These are phyloP conservation scores for Pachypsylla venusta DNA, from an alignment of 1,140 invertebrate genomes.

Conservation along the genomic window DNA sequence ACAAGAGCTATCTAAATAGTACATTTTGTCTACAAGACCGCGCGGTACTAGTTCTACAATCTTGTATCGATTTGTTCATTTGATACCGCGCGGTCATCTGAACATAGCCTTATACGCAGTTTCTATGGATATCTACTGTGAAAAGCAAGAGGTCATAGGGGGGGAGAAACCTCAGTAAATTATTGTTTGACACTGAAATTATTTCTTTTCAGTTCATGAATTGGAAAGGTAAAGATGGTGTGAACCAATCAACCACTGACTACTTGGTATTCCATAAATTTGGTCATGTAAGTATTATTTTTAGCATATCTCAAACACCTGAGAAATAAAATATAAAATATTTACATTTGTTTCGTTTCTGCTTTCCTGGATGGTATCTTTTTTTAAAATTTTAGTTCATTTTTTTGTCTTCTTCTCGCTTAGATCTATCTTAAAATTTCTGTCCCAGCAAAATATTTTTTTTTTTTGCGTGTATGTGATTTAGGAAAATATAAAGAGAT, in stretches of 20 bases:
- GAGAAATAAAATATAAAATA: not conserved
- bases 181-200: no score
- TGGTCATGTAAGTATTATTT: conserved; percentile 57
- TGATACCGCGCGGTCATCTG: no score
- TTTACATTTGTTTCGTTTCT: not conserved
- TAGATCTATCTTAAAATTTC: not conserved
- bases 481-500: no score
- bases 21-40: no score
- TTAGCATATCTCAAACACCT: not conserved
- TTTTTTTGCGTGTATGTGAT: no score
- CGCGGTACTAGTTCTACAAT: no score
- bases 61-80: no score
- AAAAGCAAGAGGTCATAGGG: not conserved
- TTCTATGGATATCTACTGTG: no score
- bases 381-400: not conserved
- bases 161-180: not conserved
- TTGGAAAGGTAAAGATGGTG: conserved; percentile 47
- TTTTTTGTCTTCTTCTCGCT: not conserved
- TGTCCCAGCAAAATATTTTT: not conserved
- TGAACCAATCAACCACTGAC: conserved; percentile 63
- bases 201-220: conserved; percentile 44
- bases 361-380: not conserved
- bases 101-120: no score
- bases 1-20: no score
- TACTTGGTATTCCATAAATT: conserved; percentile 81